A percentile compares a stretch with the other conserved stretches of the same genome.
Evolutionary conservation across 2,113 vertebrate species (phyloP).

Genomic region (Alexandromys fortis): DNA sequence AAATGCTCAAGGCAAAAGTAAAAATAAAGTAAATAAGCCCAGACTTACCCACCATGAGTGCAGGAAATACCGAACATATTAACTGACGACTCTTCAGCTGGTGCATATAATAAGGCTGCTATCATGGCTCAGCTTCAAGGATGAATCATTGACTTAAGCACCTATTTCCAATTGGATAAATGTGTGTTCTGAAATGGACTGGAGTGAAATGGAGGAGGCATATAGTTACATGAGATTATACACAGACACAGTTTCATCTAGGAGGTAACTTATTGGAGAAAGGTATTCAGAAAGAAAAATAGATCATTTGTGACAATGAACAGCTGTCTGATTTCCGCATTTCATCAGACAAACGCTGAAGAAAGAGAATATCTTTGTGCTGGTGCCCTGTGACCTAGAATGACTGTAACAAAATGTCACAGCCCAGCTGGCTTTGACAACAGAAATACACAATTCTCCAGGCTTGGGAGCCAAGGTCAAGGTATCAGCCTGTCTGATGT

Average conservation of each 20-base stretch:
- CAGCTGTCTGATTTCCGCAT: slow-evolving; percentile 30
- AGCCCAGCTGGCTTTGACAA: not conserved
- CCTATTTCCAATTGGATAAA: slow-evolving; percentile 72
- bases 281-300: slow-evolving; percentile 41
- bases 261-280: slow-evolving; percentile 56
- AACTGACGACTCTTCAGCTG: slow-evolving; percentile 23
- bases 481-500: not conserved
- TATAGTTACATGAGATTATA: slow-evolving; percentile 67
- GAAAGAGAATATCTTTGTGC: not conserved
- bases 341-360: slow-evolving; percentile 16
- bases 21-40: not conserved
- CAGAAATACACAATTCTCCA: not conserved
- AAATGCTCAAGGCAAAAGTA: not conserved
- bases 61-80: slow-evolving; percentile 44
- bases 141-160: slow-evolving; percentile 58
- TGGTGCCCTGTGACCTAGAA: not conserved
- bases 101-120: slow-evolving; percentile 52
- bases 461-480: not conserved
- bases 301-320: not conserved
- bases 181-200: slow-evolving; percentile 60
- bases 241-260: slow-evolving; percentile 66
- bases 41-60: not conserved
- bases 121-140: slow-evolving; percentile 48
- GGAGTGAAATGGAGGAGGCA: slow-evolving; percentile 62
- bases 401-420: not conserved